Evolutionary conservation across 2,113 vertebrate species (phyloP).

Genomic region (Silurus glanis): DNA sequence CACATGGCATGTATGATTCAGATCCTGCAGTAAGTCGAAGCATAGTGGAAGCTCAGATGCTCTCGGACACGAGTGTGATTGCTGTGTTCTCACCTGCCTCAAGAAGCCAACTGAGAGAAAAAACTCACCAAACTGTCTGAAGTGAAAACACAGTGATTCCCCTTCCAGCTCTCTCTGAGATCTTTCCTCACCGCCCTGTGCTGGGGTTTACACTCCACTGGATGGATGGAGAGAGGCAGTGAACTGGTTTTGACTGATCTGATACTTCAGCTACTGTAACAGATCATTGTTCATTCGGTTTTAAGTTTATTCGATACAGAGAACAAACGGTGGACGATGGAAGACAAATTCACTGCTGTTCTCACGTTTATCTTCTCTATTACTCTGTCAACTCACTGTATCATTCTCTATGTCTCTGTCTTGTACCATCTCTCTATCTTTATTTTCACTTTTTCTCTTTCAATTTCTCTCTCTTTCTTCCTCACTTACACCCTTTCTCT

Average conservation of each 20-base stretch:
- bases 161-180: background rate
- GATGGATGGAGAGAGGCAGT: background rate
- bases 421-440: background rate
- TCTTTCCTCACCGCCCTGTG: background rate
- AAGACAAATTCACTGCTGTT: background rate
- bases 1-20: background rate
- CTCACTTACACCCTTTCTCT: background rate
- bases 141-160: background rate
- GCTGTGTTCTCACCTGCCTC: background rate
- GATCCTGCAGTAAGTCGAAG: background rate
- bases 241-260: background rate
- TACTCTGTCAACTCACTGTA: background rate
- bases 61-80: background rate
- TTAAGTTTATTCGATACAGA: background rate
- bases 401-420: background rate
- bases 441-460: background rate
- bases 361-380: conserved; percentile 1
- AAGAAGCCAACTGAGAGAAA: background rate
- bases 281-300: background rate
- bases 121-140: background rate
- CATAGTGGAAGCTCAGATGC: background rate
- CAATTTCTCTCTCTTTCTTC: background rate
- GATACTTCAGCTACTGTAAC: background rate
- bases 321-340: background rate
- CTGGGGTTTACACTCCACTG: background rate